Percentiles rank a stretch among this genome's conserved stretches.
Evolutionary conservation across 2,888 invertebrate species (phyloP).

Genomic region (Erpobdella octoculata): DNA sequence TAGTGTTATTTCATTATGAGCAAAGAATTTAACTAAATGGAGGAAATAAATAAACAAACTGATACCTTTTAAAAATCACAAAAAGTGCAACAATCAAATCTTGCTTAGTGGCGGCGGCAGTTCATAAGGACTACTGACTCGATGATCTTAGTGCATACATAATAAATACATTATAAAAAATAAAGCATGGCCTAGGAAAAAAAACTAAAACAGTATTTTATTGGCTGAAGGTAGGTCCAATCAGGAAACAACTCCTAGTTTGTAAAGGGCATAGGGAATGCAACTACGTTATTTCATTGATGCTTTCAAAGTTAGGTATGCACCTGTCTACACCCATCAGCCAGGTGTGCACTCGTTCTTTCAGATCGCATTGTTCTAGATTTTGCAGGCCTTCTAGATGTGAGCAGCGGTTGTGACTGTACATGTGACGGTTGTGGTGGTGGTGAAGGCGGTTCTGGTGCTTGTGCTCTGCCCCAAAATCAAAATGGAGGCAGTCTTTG

Average conservation of each 20-base stretch:
- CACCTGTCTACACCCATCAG: neutral
- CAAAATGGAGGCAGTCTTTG: neutral
- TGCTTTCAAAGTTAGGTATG: neutral
- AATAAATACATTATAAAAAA: too few species aligned
- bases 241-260: neutral
- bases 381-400: neutral
- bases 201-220: too few species aligned
- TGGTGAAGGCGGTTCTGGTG: conserved; percentile 9
- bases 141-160: too few species aligned
- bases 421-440: conserved; percentile 10
- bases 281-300: neutral
- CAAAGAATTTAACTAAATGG: too few species aligned
- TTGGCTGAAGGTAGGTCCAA: neutral
- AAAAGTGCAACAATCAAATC: too few species aligned
- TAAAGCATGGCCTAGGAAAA: too few species aligned
- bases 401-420: neutral
- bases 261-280: neutral
- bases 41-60: too few species aligned
- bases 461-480: neutral
- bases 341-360: neutral
- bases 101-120: too few species aligned
- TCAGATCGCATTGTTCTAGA: neutral
- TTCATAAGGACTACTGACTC: too few species aligned
- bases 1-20: too few species aligned
- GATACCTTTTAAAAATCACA: too few species aligned